Evolutionary conservation across 2,113 vertebrate genomes (phyloP), one percentile per base, ranked within the genome.

Genomic region (Hoplias malabaricus): DNA sequence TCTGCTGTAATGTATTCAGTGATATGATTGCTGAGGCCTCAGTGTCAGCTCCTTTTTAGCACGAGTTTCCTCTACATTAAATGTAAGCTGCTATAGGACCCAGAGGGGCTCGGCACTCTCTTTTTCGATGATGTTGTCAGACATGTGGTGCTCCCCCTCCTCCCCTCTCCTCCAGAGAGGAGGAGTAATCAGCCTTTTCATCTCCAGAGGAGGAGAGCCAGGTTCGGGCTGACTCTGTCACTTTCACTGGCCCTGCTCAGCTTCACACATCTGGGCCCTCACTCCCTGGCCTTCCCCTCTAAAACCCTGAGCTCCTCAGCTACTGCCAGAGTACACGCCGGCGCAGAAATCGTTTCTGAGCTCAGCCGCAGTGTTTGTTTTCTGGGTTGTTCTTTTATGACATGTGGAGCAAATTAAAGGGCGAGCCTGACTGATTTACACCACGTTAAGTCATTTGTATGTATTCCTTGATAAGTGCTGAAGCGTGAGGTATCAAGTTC

Each of bases 361-460:
- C 74, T 46, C n/a, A 62, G 69, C 73, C 54, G 61, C 63, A 63
- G 73, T 73, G 73, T 83, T 83, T 83, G 62, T 78, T 82, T 83
- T 80, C 54, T 78, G 79, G 69, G 68, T 57, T 65, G 88, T 81
- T 89, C 88, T 86, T 68, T 83, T 87, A 90, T 84, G 82, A 92
- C 94, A 94, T 94, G 93, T 94, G 93, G 90, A 93, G 91, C 90
- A 90, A 87, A 95, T 95, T 94, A 94, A 91, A 88, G 90, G 90
- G 79, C 92, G 57, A 92, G 92, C 94, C 93, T 93, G 90, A 91
- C 92, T 93, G 92, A 93, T 95, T 93, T 93, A 94, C 92, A 94
- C 89, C 93, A 94, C 93, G 94, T 94, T 94, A 94, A 94, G 91
- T 94, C 93, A 94, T 95, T 94, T 95, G 93, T 95, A 94, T 92